Percentiles rank a stretch among this genome's conserved stretches.
These are phyloP conservation scores for Epirrita christyi DNA, from an alignment of 2,888 invertebrate species.

Conservation along the genomic window DNA sequence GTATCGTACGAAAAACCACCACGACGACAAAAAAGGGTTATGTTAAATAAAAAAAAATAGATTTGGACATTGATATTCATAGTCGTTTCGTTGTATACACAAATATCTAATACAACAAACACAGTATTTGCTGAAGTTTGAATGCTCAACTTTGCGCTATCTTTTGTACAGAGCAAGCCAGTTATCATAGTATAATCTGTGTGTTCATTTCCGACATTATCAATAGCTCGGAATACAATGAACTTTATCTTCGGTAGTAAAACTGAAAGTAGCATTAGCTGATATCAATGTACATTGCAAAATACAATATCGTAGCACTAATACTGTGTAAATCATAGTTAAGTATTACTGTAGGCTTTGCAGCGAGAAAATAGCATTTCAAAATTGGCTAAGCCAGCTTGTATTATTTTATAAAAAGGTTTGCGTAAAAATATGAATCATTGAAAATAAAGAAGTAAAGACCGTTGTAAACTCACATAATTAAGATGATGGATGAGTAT, in stretches of 20 bases:
- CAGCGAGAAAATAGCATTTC: not conserved
- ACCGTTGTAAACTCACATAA: not conserved
- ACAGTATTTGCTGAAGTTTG: no score
- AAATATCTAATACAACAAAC: no score
- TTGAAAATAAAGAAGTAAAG: not conserved
- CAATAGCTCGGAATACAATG: slow-evolving; percentile 33
- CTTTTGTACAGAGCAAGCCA: not conserved
- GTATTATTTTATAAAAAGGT: not conserved
- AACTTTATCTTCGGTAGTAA: slow-evolving; percentile 36
- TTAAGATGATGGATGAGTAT: not conserved
- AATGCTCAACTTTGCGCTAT: not conserved
- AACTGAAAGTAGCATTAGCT: slow-evolving; percentile 33
- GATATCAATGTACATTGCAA: slow-evolving; percentile 35
- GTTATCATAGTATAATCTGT: slow-evolving; percentile 1
- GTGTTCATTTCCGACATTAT: slow-evolving; percentile 22
- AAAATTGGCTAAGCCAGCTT: not conserved
- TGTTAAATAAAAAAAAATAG: no score
- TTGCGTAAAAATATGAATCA: not conserved
- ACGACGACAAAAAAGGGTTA: no score
- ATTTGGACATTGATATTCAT: no score
- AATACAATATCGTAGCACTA: slow-evolving; percentile 19
- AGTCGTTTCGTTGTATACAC: no score
- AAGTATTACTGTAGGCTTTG: slow-evolving; percentile 1
- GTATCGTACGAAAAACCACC: no score
- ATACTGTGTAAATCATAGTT: slow-evolving; percentile 17